These are phyloP conservation scores for Rhopalosiphum nymphaeae DNA, from an alignment of 2,888 invertebrate species.

Conservation along the genomic window DNA sequence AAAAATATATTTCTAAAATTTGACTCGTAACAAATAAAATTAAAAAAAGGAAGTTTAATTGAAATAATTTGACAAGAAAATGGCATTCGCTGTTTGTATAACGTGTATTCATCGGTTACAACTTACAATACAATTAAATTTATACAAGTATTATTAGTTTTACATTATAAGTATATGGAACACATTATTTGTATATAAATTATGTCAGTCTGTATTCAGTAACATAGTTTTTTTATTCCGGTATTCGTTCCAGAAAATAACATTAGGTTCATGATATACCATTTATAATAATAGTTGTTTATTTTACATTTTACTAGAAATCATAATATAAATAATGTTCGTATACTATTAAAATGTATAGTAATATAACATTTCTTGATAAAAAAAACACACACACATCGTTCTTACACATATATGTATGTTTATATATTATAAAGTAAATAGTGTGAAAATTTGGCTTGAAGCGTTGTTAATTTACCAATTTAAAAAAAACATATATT, in stretches of 20 bases:
- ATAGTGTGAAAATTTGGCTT: neutral
- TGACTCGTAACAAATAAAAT: slow-evolving; percentile 26
- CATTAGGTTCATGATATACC: neutral
- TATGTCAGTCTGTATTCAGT: slow-evolving; percentile 37
- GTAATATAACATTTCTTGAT: neutral
- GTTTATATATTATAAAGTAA: neutral
- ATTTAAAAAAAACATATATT: neutral
- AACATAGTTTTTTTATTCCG: neutral
- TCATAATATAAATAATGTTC: neutral
- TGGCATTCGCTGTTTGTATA: neutral
- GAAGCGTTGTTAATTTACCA: neutral
- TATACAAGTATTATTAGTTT: neutral
- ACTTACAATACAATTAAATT: slow-evolving; percentile 18
- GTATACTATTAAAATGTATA: neutral
- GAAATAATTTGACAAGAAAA: slow-evolving; percentile 39
- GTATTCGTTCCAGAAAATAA: slow-evolving; percentile 36
- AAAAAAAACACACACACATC: neutral
- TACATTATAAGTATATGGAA: neutral
- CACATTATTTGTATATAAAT: neutral
- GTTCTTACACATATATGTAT: neutral
- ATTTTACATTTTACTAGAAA: slow-evolving; percentile 31
- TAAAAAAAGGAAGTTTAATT: slow-evolving; percentile 48
- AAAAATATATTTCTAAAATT: slow-evolving; percentile 6
- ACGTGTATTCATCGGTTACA: neutral
- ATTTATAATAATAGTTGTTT: slow-evolving; percentile 34